These are phyloP conservation scores for Agrotis ipsilon DNA, from an alignment of 2,888 invertebrate genomes.

Conservation along the genomic window DNA sequence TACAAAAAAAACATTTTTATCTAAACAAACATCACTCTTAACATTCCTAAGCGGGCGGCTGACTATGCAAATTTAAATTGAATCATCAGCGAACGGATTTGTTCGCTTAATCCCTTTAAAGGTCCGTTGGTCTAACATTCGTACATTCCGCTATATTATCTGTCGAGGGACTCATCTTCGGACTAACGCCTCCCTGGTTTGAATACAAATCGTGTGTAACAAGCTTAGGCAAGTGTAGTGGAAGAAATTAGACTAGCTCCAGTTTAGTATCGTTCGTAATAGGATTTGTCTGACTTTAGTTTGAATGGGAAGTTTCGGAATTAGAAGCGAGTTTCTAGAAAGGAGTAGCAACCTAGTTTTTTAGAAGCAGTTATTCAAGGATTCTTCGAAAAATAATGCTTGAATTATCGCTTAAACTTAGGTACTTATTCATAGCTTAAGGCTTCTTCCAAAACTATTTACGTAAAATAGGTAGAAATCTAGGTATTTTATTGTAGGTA, in stretches of 20 bases:
- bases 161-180: slow-evolving; percentile 61
- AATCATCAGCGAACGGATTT: slow-evolving; percentile 80
- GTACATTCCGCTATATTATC: slow-evolving; percentile 55
- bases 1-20: slow-evolving; percentile 41
- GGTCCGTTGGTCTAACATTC: slow-evolving; percentile 57
- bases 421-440: no score
- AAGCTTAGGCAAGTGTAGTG: slow-evolving; percentile 57
- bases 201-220: slow-evolving; percentile 68
- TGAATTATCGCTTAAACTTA: no score
- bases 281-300: slow-evolving; percentile 57
- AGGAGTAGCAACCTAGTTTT: not conserved
- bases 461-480: no score
- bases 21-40: slow-evolving; percentile 58
- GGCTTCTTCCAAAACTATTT: no score
- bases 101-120: slow-evolving; percentile 69
- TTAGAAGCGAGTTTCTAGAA: slow-evolving; percentile 6
- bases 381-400: no score
- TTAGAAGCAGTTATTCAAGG: no score
- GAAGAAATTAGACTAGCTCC: slow-evolving; percentile 62
- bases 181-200: slow-evolving; percentile 62
- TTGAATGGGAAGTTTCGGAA: slow-evolving; percentile 34
- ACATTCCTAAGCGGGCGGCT: slow-evolving; percentile 45
- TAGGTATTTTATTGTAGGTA: no score
- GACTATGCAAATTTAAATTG: slow-evolving; percentile 85
- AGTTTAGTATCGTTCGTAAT: slow-evolving; percentile 51